Conservation (phyloP, 2,888 invertebrate genomes). For the Chorisops tibialis region DNA sequence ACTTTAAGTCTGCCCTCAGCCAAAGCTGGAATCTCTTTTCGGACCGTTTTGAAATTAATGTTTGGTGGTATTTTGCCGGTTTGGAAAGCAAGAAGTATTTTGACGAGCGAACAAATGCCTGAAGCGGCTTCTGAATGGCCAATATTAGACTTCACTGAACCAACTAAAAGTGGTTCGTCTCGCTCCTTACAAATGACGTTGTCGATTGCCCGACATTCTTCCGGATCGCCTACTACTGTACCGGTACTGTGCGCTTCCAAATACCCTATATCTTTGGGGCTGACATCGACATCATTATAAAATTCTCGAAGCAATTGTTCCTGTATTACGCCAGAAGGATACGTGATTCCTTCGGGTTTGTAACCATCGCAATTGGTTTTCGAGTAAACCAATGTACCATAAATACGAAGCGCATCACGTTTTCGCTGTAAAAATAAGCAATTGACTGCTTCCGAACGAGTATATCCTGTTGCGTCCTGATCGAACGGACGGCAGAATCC, state of each 20-base stretch:
- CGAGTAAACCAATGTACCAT: conserved; percentile 70
- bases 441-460: conserved; percentile 75
- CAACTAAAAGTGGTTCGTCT: conserved; percentile 74
- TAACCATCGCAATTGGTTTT: conserved; percentile 80
- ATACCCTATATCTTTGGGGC: conserved; percentile 68
- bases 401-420: conserved; percentile 63
- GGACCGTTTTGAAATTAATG: conserved; percentile 68
- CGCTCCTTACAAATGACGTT: conserved; percentile 73
- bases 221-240: conserved; percentile 84
- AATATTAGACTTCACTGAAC: conserved; percentile 90
- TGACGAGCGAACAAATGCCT: conserved; percentile 77
- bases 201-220: conserved; percentile 81
- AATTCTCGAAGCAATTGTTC: conserved; percentile 61
- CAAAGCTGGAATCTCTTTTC: conserved; percentile 60
- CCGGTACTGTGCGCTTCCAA: conserved; percentile 87
- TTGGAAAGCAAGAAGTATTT: conserved; percentile 79
- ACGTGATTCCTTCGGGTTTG: conserved; percentile 67
- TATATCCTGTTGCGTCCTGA: conserved; percentile 75
- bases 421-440: conserved; percentile 70
- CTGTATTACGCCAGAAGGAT: conserved; percentile 64
- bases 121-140: conserved; percentile 89
- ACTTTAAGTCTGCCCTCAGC: conserved; percentile 65
- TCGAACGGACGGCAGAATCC: conserved; percentile 92
- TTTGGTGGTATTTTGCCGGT: conserved; percentile 80
- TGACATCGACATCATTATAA: conserved; percentile 66